phyloP scores from a whole-genome alignment of 2,888 invertebrate species.

The Glyphotaelius pellucidus region DNA sequence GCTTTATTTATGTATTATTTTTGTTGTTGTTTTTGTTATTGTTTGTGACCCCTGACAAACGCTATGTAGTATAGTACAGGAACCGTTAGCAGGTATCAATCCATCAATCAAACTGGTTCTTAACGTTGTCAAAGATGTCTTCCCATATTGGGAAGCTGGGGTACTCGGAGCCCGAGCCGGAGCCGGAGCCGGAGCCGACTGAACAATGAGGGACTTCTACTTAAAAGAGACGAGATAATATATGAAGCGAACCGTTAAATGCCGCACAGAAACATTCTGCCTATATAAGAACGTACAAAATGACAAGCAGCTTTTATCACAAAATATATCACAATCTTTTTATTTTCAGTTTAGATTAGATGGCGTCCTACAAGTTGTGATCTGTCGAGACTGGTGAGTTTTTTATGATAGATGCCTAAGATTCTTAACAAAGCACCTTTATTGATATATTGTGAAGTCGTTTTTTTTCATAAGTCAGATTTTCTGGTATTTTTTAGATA shows the following conservation, averaged over 20 bases:
- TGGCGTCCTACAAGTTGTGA: neutral
- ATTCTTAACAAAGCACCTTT: too few species aligned
- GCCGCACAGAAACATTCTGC: neutral
- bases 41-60: neutral
- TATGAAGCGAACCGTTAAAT: constrained; percentile 10
- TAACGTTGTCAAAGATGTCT: constrained; percentile 42
- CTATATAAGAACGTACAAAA: neutral
- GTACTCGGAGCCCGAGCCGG: neutral
- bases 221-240: constrained; percentile 27
- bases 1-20: too few species aligned
- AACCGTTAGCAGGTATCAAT: constrained; percentile 51
- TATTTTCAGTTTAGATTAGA: neutral
- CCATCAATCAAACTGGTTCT: constrained; percentile 54
- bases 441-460: too few species aligned
- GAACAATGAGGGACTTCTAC: constrained; percentile 31
- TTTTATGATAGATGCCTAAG: too few species aligned
- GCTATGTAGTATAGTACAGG: neutral
- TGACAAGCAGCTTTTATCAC: constrained; percentile 10
- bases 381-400: neutral
- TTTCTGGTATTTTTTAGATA: too few species aligned
- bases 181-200: neutral
- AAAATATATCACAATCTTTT: neutral
- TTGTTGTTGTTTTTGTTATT: neutral
- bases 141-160: neutral
- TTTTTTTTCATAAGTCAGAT: too few species aligned